A percentile compares a stretch with the other conserved stretches of the same genome.
These are phyloP conservation scores for Crocuta crocuta DNA, from an alignment of 2,113 vertebrate species.

Conservation along the genomic window DNA sequence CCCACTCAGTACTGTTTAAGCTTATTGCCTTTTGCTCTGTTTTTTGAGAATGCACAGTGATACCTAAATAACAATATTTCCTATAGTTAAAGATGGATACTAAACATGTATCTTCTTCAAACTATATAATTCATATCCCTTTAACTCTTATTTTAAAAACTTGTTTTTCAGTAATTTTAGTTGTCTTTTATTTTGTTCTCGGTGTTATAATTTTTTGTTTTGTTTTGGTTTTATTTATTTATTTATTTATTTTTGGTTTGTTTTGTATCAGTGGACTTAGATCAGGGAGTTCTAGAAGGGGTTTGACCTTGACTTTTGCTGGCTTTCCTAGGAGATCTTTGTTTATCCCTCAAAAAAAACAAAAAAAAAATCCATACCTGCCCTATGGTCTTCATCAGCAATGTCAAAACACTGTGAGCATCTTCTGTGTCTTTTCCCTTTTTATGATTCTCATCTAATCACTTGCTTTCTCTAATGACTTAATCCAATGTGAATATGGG, in stretches of 20 bases:
- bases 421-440: not conserved
- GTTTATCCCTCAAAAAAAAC: not conserved
- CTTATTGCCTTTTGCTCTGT: slow-evolving; percentile 62
- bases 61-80: slow-evolving; percentile 69
- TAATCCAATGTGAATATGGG: not conserved
- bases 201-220: not conserved
- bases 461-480: not conserved
- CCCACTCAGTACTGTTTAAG: slow-evolving; percentile 67
- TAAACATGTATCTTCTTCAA: slow-evolving; percentile 37
- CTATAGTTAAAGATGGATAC: not conserved
- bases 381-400: not conserved
- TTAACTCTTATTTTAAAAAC: not conserved
- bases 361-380: not conserved
- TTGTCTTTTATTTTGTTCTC: slow-evolving; percentile 33
- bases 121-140: not conserved
- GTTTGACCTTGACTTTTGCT: slow-evolving; percentile 23
- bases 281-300: not conserved
- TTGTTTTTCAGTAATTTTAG: slow-evolving; percentile 3
- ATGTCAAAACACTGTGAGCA: not conserved
- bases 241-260: not conserved
- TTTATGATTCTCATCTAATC: not conserved
- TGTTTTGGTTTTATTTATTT: not conserved
- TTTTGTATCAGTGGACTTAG: not conserved
- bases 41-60: slow-evolving; percentile 58
- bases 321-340: slow-evolving; percentile 8